phyloP scores from a whole-genome alignment of 2,888 invertebrate species.

The Ennomos quercinarius region DNA sequence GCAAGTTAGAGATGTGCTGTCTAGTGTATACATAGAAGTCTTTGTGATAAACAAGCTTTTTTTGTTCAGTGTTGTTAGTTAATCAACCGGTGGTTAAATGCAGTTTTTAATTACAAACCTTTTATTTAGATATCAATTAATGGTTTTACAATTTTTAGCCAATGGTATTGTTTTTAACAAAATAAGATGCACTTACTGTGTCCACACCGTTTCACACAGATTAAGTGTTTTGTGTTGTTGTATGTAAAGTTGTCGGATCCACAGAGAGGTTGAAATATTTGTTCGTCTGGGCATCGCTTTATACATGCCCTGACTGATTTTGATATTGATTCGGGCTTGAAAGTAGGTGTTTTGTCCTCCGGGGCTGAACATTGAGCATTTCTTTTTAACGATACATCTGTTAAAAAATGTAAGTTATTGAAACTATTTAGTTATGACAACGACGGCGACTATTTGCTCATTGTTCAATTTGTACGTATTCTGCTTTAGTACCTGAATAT shows the following conservation, averaged over 20 bases:
- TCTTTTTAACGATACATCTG: slow-evolving; percentile 14
- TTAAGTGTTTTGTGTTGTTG: slow-evolving; percentile 38
- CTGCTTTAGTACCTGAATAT: too few species aligned
- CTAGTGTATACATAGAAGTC: too few species aligned
- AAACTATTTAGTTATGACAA: not conserved
- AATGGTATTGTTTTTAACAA: too few species aligned
- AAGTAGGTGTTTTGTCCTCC: not conserved
- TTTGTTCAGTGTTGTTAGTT: too few species aligned
- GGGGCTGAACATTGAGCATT: slow-evolving; percentile 7
- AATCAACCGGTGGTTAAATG: too few species aligned
- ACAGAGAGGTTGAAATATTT: slow-evolving; percentile 42
- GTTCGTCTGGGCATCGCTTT: slow-evolving; percentile 11
- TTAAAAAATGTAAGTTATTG: not conserved
- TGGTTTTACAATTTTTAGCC: too few species aligned
- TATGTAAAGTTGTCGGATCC: slow-evolving; percentile 42
- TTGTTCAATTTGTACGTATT: too few species aligned
- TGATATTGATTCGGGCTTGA: not conserved
- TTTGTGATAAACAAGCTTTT: too few species aligned
- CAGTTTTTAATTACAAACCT: too few species aligned
- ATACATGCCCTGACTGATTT: slow-evolving; percentile 16
- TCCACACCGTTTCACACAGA: slow-evolving; percentile 43
- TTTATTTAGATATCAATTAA: too few species aligned
- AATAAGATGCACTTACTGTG: slow-evolving; percentile 40
- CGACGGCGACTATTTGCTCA: too few species aligned
- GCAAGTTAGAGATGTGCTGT: too few species aligned